Evolutionary conservation across 2,113 vertebrate genomes (phyloP), one percentile per base, ranked within the genome.

Genomic region (Podarcis muralis): DNA sequence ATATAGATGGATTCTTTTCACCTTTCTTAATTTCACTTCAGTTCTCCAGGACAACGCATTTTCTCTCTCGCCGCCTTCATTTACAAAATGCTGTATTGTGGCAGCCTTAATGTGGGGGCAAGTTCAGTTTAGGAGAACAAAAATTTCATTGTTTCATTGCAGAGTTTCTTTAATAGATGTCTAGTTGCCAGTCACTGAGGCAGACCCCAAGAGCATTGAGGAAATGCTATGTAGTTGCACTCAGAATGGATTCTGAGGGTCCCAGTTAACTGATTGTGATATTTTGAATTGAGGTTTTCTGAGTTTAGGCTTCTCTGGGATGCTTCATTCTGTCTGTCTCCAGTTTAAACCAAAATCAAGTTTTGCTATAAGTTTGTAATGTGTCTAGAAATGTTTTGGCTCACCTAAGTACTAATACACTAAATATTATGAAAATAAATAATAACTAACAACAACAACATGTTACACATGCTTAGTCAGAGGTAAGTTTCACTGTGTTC

Each of bases 161-260:
- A 85, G 25, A 6, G 0, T 5, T 78, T 86, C 72, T 83, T 77
- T 40, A 77, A 53, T 57, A 57, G 72, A 30, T 57, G 23, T 7
- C 80, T 30, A 32, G 57, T 68, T 84, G 62, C 59, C 81, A 83
- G 82, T 48, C 76, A 57, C 57, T 91, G 78, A 3, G 48, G n/a
- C 80, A 83, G 76, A 79, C 30, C 62, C 62, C 87, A 85, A 93
- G 22, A 84, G 78, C 74, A 35, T 30, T 62, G 0, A 20, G 90
- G 71, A 57, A 1, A 1, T 11, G 69, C n/a, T 23, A 1, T 6
- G 35, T 62, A 53, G 13, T 68, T 91, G 68, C 30, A 74, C 5
- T 81, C 86, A 23, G 1, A 62, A 3, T 66, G 59, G 18, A 23
- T 74, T 88, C 2, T 43, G 20, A 83, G 27, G 30, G 71, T 25